A percentile compares a stretch with the other conserved stretches of the same genome.
Evolutionary conservation across 2,113 vertebrate species (phyloP).

Genomic region (Ochotona curzoniae): DNA sequence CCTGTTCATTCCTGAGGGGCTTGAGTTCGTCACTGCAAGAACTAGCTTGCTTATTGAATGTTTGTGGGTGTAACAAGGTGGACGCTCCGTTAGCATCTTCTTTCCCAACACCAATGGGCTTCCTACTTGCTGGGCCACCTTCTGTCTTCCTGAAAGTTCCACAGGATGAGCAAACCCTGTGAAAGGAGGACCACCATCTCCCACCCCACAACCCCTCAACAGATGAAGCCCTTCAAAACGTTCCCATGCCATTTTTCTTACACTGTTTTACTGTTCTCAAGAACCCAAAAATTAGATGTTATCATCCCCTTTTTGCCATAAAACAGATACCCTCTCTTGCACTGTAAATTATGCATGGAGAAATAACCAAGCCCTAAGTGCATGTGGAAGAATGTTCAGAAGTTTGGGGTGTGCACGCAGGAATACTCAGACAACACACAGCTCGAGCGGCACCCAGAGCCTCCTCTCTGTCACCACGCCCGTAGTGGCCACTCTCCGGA

Average conservation of each 20-base stretch:
- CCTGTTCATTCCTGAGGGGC: not conserved
- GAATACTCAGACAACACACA: not conserved
- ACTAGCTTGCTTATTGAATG: not conserved
- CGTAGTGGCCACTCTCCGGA: not conserved
- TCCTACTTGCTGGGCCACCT: not conserved
- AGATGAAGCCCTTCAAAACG: not conserved
- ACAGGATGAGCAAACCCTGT: not conserved
- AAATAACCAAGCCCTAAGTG: not conserved
- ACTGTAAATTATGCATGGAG: not conserved
- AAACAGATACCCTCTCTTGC: not conserved
- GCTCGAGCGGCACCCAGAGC: not conserved
- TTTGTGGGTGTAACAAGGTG: not conserved
- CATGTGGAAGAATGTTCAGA: not conserved
- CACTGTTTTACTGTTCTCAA: not conserved
- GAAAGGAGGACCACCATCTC: too few relatives aligned
- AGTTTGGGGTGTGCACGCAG: too few relatives aligned
- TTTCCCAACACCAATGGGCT: rapidly evolving
- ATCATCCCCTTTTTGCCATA: not conserved
- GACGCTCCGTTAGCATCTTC: not conserved
- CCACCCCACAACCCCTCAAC: too few relatives aligned
- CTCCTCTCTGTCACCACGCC: not conserved
- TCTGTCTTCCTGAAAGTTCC: not conserved
- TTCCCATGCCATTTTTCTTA: not conserved
- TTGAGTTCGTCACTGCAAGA: not conserved
- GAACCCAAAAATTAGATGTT: not conserved